phyloP scores from a whole-genome alignment of 2,113 vertebrate genomes.

The Tachuris rubrigastra region DNA sequence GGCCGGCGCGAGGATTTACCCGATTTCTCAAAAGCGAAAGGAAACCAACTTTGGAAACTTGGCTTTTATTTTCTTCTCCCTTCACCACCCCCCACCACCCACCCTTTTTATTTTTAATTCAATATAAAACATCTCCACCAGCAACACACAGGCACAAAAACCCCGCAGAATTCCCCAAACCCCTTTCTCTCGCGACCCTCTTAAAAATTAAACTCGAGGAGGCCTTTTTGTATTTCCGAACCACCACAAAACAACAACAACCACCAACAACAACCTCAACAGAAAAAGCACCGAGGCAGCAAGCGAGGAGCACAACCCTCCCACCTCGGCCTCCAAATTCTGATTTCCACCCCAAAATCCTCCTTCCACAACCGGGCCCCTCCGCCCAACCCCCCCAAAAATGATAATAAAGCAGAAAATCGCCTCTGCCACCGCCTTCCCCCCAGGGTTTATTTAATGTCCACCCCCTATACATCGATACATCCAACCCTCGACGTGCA shows the following conservation, averaged over 20 bases:
- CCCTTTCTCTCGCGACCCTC: not conserved
- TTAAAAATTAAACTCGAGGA: not conserved
- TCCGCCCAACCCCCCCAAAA: not conserved
- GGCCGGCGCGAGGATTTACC: not conserved
- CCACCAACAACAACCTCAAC: not conserved
- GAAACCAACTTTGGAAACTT: not conserved
- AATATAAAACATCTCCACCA: not conserved
- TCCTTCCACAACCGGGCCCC: not conserved
- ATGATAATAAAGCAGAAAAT: not conserved
- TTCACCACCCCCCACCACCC: too few relatives aligned
- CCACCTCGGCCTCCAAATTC: too few relatives aligned
- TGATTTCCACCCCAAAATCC: too few relatives aligned
- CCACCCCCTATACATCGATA: not conserved
- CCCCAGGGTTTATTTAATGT: not conserved
- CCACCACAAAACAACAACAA: not conserved
- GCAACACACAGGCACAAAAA: too few relatives aligned
- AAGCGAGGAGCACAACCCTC: not conserved
- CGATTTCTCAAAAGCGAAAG: not conserved
- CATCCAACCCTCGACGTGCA: too few relatives aligned
- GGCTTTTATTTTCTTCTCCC: too few relatives aligned
- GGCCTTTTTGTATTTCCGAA: not conserved
- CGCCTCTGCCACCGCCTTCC: not conserved
- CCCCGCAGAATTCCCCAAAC: not conserved
- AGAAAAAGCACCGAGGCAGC: not conserved
- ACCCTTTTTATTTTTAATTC: not conserved